phyloP scores from a whole-genome alignment of 2,888 invertebrate genomes.

The Camptogramma bilineatum region DNA sequence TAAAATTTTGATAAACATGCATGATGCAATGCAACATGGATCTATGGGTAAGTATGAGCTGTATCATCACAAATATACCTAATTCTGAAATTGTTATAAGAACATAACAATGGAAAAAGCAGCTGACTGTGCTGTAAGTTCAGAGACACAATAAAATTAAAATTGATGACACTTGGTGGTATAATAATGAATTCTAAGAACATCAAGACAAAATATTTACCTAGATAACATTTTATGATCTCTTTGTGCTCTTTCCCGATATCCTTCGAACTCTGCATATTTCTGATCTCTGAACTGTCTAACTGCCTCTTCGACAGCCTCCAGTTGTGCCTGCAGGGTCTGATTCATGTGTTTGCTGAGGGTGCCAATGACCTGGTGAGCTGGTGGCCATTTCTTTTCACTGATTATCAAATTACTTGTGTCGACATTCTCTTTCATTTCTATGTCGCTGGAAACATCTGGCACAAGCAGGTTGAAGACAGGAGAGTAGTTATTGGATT shows the following conservation, averaged over 20 bases:
- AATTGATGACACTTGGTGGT: background rate
- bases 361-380: constrained; percentile 84
- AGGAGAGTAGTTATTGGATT: constrained; percentile 88
- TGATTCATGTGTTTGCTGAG: constrained; percentile 89
- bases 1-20: background rate
- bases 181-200: background rate
- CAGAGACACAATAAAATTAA: background rate
- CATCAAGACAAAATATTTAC: constrained; percentile 57
- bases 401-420: constrained; percentile 69
- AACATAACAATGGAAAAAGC: no score
- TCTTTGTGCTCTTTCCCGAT: constrained; percentile 89
- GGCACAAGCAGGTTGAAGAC: constrained; percentile 89
- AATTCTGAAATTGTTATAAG: no score
- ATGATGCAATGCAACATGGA: background rate
- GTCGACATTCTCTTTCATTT: constrained; percentile 80
- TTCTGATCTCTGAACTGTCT: constrained; percentile 90
- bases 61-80: no score
- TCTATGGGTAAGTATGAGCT: background rate
- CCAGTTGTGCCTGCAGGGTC: constrained; percentile 88
- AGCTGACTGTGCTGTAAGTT: background rate
- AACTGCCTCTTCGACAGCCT: constrained; percentile 90
- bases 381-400: constrained; percentile 74
- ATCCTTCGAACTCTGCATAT: constrained; percentile 90
- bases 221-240: constrained; percentile 89
- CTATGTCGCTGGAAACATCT: constrained; percentile 80